These are phyloP conservation scores for Proteles cristata DNA, from an alignment of 2,113 vertebrate genomes.

Conservation along the genomic window DNA sequence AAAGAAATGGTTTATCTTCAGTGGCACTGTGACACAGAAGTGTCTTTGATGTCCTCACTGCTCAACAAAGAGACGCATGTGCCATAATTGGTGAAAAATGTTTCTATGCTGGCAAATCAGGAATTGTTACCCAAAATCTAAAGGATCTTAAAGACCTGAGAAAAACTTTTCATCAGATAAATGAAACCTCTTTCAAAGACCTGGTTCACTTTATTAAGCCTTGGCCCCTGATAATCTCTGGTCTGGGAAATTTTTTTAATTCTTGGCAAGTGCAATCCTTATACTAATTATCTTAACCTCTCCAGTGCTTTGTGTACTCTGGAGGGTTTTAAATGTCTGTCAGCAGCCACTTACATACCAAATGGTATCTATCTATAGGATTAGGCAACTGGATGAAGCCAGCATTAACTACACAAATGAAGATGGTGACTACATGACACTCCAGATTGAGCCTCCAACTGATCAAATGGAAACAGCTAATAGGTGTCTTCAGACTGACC, in stretches of 20 bases:
- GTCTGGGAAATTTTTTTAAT: background rate
- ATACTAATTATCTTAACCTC: background rate
- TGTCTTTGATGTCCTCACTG: background rate
- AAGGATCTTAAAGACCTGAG: background rate
- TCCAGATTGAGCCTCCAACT: background rate
- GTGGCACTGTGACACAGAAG: background rate
- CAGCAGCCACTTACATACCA: background rate
- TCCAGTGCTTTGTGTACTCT: background rate
- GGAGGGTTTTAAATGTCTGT: background rate
- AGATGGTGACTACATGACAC: background rate
- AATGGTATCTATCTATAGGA: background rate
- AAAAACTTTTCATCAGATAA: background rate
- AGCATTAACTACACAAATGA: background rate
- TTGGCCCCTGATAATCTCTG: background rate
- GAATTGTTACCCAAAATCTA: background rate
- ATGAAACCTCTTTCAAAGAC: background rate
- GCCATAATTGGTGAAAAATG: background rate
- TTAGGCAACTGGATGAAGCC: background rate
- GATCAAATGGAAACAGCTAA: background rate
- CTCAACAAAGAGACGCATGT: background rate
- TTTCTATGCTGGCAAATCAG: background rate
- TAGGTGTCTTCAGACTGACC: background rate
- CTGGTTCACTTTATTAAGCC: background rate
- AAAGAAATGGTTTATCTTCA: background rate
- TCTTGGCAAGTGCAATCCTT: background rate